Evolutionary conservation across 1,140 invertebrate genomes (phyloP).

Genomic region (Meloidogyne hapla): DNA sequence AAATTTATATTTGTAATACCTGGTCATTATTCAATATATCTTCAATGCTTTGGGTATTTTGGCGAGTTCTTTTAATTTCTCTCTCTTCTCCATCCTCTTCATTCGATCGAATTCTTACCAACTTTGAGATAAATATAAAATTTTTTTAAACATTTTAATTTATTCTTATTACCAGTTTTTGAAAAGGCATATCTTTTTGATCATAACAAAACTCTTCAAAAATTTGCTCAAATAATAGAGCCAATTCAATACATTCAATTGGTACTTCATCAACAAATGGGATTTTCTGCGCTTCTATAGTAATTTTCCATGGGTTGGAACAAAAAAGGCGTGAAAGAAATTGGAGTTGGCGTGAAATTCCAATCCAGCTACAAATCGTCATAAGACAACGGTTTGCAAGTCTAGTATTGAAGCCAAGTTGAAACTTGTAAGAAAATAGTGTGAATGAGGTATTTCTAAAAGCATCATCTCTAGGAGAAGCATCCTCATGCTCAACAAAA

Average conservation of each 20-base stretch:
- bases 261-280: conserved; percentile 21
- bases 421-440: conserved; percentile 1
- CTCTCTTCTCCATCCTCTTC: conserved; percentile 4
- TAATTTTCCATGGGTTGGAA: conserved; percentile 18
- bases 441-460: background rate
- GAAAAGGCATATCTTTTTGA: conserved; percentile 5
- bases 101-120: conserved; percentile 7
- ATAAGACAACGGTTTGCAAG: conserved; percentile 9
- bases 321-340: conserved; percentile 16
- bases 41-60: background rate
- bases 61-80: background rate
- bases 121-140: background rate
- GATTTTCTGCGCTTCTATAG: conserved; percentile 1
- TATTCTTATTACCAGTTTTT: conserved; percentile 14
- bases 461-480: background rate
- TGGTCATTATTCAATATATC: background rate
- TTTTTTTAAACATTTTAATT: background rate
- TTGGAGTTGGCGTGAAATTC: background rate
- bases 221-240: conserved; percentile 15
- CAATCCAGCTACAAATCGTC: conserved; percentile 11
- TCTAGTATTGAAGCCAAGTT: conserved; percentile 13
- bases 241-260: conserved; percentile 10
- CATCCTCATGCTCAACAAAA: background rate
- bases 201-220: conserved; percentile 4
- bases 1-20: background rate